Evolutionary conservation across 2,113 vertebrate species (phyloP).

Genomic region (Entomyzon cyanotis): DNA sequence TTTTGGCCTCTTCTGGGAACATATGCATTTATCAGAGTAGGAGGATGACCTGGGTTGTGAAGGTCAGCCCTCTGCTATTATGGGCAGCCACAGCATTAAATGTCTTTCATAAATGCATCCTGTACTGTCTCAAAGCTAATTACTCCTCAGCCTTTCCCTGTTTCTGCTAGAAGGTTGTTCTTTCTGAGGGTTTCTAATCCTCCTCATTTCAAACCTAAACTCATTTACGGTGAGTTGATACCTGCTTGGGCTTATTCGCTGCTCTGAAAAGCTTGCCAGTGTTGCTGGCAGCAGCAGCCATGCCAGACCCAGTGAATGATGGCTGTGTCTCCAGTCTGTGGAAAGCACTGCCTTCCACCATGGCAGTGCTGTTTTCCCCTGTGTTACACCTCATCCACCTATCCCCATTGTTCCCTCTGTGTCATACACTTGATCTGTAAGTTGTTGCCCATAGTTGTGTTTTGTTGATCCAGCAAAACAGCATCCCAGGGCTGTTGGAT

Average conservation of each 20-base stretch:
- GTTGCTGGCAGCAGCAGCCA: not conserved
- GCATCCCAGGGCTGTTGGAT: not conserved
- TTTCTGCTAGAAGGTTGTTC: not conserved
- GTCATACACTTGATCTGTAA: not conserved
- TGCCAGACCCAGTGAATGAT: not conserved
- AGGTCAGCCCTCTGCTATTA: constrained; percentile 29
- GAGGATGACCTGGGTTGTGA: constrained; percentile 7
- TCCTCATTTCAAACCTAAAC: not conserved
- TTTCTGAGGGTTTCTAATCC: not conserved
- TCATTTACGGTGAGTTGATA: not conserved
- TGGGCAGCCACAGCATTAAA: constrained; percentile 17
- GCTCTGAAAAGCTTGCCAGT: not conserved
- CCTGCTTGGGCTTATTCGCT: not conserved
- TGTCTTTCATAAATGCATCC: constrained; percentile 21
- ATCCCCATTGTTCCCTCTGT: not conserved
- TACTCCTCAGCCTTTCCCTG: not conserved
- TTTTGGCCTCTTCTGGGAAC: not conserved
- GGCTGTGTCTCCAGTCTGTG: not conserved
- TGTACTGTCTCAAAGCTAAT: constrained; percentile 1
- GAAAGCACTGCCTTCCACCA: not conserved
- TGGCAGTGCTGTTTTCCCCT: not conserved
- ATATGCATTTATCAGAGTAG: not conserved
- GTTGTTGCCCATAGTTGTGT: not conserved
- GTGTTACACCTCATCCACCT: not conserved
- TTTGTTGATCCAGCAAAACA: not conserved